phyloP scores from a whole-genome alignment of 2,888 invertebrate species.

The Strigamia transsilvanica region DNA sequence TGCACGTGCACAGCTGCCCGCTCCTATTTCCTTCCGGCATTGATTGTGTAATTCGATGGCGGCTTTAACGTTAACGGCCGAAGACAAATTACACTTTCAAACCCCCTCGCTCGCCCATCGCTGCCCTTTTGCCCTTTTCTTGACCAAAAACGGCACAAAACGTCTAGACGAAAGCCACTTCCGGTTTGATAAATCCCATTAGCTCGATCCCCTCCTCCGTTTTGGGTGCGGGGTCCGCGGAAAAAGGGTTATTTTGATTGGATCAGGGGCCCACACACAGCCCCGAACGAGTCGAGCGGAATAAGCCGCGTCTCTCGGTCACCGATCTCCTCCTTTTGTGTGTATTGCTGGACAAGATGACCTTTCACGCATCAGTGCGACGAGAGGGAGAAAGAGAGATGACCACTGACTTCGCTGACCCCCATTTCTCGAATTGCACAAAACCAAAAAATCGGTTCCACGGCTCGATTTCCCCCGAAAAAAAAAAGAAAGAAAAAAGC shows the following conservation, averaged over 20 bases:
- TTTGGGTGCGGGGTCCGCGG: not conserved
- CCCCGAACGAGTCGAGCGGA: not conserved
- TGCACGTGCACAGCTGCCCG: slow-evolving; percentile 47
- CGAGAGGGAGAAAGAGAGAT: slow-evolving; percentile 29
- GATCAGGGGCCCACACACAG: slow-evolving; percentile 49
- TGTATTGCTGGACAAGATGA: not conserved
- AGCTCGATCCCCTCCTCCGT: not conserved
- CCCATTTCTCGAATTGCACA: slow-evolving; percentile 2
- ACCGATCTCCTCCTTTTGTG: slow-evolving; percentile 44
- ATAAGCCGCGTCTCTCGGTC: slow-evolving; percentile 33
- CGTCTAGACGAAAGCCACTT: not conserved
- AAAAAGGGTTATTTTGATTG: slow-evolving; percentile 42
- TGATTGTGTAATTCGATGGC: slow-evolving; percentile 39
- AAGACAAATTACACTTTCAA: slow-evolving; percentile 25
- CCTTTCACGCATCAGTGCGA: slow-evolving; percentile 24
- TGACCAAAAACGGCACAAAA: too few relatives aligned
- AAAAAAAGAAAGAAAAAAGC: not conserved
- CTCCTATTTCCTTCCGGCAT: slow-evolving; percentile 45
- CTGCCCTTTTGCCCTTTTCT: not conserved
- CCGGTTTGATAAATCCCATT: not conserved
- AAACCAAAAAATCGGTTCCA: not conserved
- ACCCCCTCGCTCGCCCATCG: not conserved
- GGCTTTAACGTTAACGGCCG: slow-evolving; percentile 28
- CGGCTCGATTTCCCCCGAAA: not conserved
- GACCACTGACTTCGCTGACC: slow-evolving; percentile 29